A percentile compares a stretch with the other conserved stretches of the same genome.
These are phyloP conservation scores for Blastobasis adustella DNA, from an alignment of 2,888 invertebrate genomes.

Conservation along the genomic window DNA sequence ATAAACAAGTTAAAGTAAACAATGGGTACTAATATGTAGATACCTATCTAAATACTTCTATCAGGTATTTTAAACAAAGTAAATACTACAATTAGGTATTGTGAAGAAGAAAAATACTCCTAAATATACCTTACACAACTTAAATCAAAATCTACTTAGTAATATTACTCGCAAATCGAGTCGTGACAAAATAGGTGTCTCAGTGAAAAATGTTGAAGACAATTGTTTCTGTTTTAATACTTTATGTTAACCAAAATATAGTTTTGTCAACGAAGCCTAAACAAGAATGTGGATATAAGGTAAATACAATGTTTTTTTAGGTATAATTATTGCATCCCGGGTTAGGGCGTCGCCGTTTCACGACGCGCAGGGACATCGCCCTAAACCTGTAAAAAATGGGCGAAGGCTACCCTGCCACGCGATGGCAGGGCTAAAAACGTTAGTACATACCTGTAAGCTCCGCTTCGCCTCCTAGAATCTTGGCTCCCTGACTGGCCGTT, in stretches of 20 bases:
- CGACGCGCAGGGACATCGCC: not conserved
- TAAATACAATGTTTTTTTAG: slow-evolving; percentile 18
- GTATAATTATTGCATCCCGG: not conserved
- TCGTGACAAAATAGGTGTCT: no score
- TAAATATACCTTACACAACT: no score
- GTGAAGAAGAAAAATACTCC: no score
- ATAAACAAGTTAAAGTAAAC: no score
- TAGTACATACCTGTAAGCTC: not conserved
- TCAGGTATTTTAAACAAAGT: no score
- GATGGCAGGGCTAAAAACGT: not conserved
- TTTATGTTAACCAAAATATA: not conserved
- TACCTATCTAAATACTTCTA: no score
- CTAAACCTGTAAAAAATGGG: not conserved
- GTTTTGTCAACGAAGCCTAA: slow-evolving; percentile 16
- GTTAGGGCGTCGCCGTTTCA: not conserved
- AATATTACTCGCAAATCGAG: no score
- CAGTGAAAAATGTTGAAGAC: not conserved
- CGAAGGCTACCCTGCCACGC: not conserved
- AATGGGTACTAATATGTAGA: no score
- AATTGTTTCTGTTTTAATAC: not conserved
- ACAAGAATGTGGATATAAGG: slow-evolving; percentile 58
- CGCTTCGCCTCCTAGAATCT: not conserved
- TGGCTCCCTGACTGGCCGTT: no score
- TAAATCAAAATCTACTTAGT: no score
- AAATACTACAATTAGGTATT: no score